A percentile compares a stretch with the other conserved stretches of the same genome.
These are phyloP conservation scores for Hylaeus anthracinus DNA, from an alignment of 1,140 invertebrate genomes.

Conservation along the genomic window DNA sequence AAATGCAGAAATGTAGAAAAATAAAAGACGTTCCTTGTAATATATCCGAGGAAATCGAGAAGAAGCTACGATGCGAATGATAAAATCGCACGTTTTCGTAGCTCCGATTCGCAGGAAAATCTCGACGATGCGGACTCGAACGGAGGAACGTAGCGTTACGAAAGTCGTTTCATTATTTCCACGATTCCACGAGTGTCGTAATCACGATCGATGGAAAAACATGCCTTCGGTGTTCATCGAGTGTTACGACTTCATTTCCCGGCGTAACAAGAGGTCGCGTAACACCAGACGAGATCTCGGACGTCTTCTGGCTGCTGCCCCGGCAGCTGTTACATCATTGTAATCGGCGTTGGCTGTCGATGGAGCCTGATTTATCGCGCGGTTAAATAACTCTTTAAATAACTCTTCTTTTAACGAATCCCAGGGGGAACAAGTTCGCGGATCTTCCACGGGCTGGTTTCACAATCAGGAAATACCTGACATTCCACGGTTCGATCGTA, in stretches of 20 bases:
- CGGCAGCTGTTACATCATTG: slow-evolving; percentile 20
- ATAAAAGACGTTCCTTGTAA: no score
- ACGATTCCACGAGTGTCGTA: neutral
- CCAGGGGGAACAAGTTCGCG: slow-evolving; percentile 12
- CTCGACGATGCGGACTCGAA: no score
- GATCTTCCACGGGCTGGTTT: slow-evolving; percentile 41
- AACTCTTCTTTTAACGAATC: slow-evolving; percentile 22
- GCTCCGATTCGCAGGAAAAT: no score
- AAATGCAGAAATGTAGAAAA: no score
- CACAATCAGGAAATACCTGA: slow-evolving; percentile 53
- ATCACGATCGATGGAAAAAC: neutral
- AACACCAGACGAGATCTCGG: neutral
- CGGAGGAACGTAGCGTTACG: neutral
- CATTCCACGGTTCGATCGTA: slow-evolving; percentile 44
- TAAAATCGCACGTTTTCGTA: no score
- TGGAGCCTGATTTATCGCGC: slow-evolving; percentile 29
- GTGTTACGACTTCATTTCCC: slow-evolving; percentile 26
- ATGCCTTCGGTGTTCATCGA: neutral
- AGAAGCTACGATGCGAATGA: no score
- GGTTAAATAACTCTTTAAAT: neutral
- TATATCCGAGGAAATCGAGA: no score
- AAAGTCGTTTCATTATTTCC: neutral
- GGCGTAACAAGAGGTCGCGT: neutral
- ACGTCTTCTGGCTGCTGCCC: neutral
- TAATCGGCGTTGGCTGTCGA: slow-evolving; percentile 3